Percentiles rank a stretch among this genome's conserved stretches.
Conservation (phyloP, 2,113 vertebrate genomes). For the Protobothrops flavoviridis region DNA sequence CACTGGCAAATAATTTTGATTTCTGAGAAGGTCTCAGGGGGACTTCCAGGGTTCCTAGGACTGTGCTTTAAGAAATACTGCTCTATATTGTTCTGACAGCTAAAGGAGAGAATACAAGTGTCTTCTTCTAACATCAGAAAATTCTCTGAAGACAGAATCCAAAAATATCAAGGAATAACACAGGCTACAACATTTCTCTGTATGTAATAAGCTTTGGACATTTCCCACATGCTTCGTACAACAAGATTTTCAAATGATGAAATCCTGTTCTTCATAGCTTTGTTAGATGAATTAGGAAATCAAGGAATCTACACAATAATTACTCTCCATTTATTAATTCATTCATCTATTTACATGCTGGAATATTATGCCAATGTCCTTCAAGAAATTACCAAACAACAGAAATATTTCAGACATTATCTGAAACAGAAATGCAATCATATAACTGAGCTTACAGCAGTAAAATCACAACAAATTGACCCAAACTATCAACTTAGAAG, state of each 20-base stretch:
- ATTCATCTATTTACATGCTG: neutral
- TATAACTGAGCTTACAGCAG: neutral
- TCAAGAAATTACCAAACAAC: neutral
- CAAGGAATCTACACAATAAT: neutral
- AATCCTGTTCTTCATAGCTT: neutral
- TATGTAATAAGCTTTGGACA: neutral
- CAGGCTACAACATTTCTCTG: neutral
- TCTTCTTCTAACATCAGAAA: neutral
- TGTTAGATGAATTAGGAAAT: neutral
- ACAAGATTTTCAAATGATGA: neutral
- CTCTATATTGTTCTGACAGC: neutral
- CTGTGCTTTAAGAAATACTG: neutral
- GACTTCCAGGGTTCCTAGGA: neutral
- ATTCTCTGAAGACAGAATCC: neutral
- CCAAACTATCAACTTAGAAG: neutral
- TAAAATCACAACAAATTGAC: neutral
- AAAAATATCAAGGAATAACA: neutral
- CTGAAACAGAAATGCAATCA: neutral
- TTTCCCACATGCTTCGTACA: neutral
- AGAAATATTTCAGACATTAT: neutral
- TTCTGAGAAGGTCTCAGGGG: neutral
- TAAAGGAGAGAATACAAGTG: neutral
- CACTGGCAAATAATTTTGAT: neutral
- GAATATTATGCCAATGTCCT: neutral
- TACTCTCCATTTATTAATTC: neutral